These are phyloP conservation scores for Leptodirus hochenwartii DNA, from an alignment of 2,888 invertebrate genomes.

Conservation along the genomic window DNA sequence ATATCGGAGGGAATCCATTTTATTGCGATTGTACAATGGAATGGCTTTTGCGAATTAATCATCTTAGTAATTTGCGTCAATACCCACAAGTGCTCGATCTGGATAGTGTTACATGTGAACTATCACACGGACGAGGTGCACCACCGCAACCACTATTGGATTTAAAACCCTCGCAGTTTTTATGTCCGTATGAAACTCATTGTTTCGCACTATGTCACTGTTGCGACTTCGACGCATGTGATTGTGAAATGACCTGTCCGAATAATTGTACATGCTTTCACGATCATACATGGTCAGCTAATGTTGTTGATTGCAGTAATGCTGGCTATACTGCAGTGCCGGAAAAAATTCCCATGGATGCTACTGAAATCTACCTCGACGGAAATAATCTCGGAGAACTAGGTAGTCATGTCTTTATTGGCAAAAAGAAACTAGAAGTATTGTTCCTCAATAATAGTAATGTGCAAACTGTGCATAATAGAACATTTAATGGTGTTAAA, in stretches of 20 bases:
- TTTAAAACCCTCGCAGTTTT: slow-evolving; percentile 55
- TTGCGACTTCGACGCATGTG: slow-evolving; percentile 80
- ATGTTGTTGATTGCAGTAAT: slow-evolving; percentile 68
- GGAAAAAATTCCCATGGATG: slow-evolving; percentile 72
- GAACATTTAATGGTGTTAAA: slow-evolving; percentile 65
- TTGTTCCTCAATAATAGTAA: slow-evolving; percentile 64
- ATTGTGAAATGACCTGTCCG: slow-evolving; percentile 83
- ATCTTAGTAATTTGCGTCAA: slow-evolving; percentile 49
- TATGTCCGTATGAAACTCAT: slow-evolving; percentile 65
- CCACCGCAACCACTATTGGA: slow-evolving; percentile 47
- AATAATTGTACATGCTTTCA: slow-evolving; percentile 73
- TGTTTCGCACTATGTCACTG: slow-evolving; percentile 78
- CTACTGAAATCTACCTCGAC: slow-evolving; percentile 72
- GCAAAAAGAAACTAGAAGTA: slow-evolving; percentile 62
- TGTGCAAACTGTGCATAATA: slow-evolving; percentile 56
- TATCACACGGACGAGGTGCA: slow-evolving; percentile 44
- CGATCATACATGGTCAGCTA: slow-evolving; percentile 70
- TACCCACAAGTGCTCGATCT: slow-evolving; percentile 67
- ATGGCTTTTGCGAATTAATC: slow-evolving; percentile 66
- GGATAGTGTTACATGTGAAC: slow-evolving; percentile 56
- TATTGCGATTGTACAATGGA: slow-evolving; percentile 77
- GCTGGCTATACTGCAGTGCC: slow-evolving; percentile 58
- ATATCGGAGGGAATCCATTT: slow-evolving; percentile 66
- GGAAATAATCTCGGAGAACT: slow-evolving; percentile 63
- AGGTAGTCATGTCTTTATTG: slow-evolving; percentile 72